phyloP scores from a whole-genome alignment of 2,888 invertebrate species.

The Mythimna albipuncta region DNA sequence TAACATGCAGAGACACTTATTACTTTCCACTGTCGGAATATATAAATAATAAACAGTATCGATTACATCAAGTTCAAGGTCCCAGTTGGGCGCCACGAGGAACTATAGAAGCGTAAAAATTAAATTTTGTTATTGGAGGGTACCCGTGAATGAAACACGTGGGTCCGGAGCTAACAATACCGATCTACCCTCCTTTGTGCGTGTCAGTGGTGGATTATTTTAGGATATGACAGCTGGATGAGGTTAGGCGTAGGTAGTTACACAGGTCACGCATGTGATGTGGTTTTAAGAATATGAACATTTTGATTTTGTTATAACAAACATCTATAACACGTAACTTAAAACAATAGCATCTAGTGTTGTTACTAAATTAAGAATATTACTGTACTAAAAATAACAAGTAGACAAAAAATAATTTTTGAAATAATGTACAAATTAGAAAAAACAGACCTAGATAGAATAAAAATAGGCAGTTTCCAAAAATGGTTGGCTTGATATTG shows the following conservation, averaged over 20 bases:
- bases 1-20: background rate
- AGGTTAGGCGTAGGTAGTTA: slow-evolving; percentile 1
- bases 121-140: slow-evolving; percentile 12
- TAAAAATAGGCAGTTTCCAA: too few species aligned
- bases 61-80: slow-evolving; percentile 34
- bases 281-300: background rate
- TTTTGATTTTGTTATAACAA: background rate
- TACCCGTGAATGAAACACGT: slow-evolving; percentile 18
- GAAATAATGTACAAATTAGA: too few species aligned
- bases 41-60: slow-evolving; percentile 27
- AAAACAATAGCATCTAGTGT: too few species aligned
- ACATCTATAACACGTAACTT: background rate
- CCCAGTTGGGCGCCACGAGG: background rate
- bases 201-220: slow-evolving; percentile 18
- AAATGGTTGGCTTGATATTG: too few species aligned
- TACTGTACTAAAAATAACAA: too few species aligned
- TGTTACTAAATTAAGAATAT: too few species aligned
- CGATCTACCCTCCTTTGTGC: slow-evolving; percentile 22
- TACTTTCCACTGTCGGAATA: background rate
- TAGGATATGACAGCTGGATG: slow-evolving; percentile 1
- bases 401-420: too few species aligned
- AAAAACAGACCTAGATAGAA: too few species aligned
- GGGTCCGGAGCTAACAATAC: slow-evolving; percentile 6
- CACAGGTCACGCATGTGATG: background rate
- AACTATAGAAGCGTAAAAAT: slow-evolving; percentile 22